Evolutionary conservation across 2,113 vertebrate genomes (phyloP), one percentile per base, ranked within the genome.

Genomic region (Pygoscelis adeliae): DNA sequence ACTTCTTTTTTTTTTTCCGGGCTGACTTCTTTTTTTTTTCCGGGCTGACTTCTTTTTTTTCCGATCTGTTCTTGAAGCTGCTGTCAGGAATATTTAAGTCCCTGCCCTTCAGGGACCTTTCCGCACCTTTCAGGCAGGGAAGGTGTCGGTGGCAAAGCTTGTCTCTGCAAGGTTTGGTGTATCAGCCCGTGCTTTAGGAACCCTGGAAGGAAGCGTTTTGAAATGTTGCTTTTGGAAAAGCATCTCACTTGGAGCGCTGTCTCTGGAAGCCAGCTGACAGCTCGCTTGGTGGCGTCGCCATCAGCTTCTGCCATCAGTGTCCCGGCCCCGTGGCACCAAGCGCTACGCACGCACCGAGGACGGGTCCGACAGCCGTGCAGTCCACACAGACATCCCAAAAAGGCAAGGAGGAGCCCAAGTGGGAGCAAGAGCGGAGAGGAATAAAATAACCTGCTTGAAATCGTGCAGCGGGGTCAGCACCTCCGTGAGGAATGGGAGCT

Each of bases 321-420:
- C 50, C 67, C 0, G 0, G n/a, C 32, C 15, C 25, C 0, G 0
- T 9, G 66, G 82, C 78, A 53, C 65, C 34, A 2, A 42, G 59
- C 6, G 23, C 47, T 22, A 15, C 14, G 2, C 2, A 0, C n/a
- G 3, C 13, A 5, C n/a, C 15, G 16, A 18, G 52, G 36, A 34
- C 1, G 7, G 20, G 8, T 15, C 63, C 2, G 2, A 3, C n/a
- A 17, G 56, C 67, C 0, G 0, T 16, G 46, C 12, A 1, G 3
- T 22, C 38, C 32, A 5, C 17, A 5, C 1, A 1, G 40, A 7
- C 18, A 7, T 55, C 52, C 73, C 34, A 5, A 5, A 11, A 22
- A 15, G 16, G 7, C 11, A 12, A 55, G 52, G 53, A 70, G 56
- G 12, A 17, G 61, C 56, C 72, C 46, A 11, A 14, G 22, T 3